Evolutionary conservation across 2,888 invertebrate genomes (phyloP).

Genomic region (Oscheius sp.): DNA sequence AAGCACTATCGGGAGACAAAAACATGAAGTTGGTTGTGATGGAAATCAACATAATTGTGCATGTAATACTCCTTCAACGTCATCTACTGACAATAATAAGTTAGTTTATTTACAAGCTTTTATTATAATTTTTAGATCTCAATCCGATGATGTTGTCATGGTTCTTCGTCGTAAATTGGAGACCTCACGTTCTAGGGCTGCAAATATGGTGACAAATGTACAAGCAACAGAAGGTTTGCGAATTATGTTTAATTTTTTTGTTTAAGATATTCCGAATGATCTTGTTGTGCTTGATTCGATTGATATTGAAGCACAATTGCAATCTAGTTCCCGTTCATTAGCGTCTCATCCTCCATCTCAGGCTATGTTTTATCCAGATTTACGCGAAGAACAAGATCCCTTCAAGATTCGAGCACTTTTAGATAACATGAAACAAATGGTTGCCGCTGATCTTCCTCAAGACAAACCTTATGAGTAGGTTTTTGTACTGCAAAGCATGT

Average conservation of each 20-base stretch:
- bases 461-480: conserved; percentile 52
- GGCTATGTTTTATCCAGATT: conserved; percentile 1
- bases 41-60: conserved; percentile 10
- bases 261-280: conserved; percentile 1
- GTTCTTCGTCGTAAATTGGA: conserved; percentile 16
- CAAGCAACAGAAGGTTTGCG: not conserved
- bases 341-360: conserved; percentile 1
- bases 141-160: conserved; percentile 6
- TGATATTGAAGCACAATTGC: conserved; percentile 21
- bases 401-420: conserved; percentile 58
- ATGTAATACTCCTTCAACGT: conserved; percentile 12
- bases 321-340: conserved; percentile 9
- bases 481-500: not conserved
- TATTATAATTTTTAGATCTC: conserved; percentile 1
- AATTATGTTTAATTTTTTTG: not conserved
- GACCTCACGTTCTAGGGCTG: not conserved
- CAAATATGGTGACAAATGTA: not conserved
- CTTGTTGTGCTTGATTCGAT: not conserved
- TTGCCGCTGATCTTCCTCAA: conserved; percentile 54
- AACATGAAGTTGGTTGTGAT: conserved; percentile 27
- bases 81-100: conserved; percentile 21
- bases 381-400: conserved; percentile 39
- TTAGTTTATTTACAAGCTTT: not conserved
- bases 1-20: conserved; percentile 57
- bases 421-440: conserved; percentile 65